Conservation (phyloP, 2,888 invertebrate species). For the Formica aserva region DNA sequence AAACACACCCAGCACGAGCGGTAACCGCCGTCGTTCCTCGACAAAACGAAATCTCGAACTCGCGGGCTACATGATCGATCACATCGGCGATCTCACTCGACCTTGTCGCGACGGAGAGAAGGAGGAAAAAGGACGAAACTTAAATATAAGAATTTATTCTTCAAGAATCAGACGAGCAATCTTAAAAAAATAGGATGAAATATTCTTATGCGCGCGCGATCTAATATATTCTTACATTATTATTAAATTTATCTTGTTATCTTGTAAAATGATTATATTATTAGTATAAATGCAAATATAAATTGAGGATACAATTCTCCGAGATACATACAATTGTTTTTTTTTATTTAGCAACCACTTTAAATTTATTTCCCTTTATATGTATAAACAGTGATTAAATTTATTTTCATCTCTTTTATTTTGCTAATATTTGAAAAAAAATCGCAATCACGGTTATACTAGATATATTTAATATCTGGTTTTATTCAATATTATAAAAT, state of each 20-base stretch:
- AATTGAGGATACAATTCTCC: background rate
- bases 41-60: conserved; percentile 67
- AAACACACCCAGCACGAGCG: conserved; percentile 55
- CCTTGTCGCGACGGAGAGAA: conserved; percentile 2
- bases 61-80: conserved; percentile 39
- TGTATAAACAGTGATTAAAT: background rate
- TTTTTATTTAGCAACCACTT: too few relatives aligned
- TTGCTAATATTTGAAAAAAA: background rate
- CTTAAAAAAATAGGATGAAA: background rate
- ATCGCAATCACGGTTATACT: background rate
- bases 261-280: background rate
- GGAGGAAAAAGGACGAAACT: background rate
- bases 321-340: background rate
- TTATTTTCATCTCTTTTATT: background rate
- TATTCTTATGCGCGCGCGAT: background rate
- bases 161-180: background rate
- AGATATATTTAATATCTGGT: background rate
- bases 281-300: background rate
- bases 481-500: background rate
- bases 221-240: background rate
- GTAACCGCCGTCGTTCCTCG: conserved; percentile 42
- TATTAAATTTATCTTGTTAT: background rate
- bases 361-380: too few relatives aligned
- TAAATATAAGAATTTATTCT: conserved; percentile 23
- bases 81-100: conserved; percentile 18